These are phyloP conservation scores for Mastomys coucha DNA, from an alignment of 2,113 vertebrate genomes.

Conservation along the genomic window DNA sequence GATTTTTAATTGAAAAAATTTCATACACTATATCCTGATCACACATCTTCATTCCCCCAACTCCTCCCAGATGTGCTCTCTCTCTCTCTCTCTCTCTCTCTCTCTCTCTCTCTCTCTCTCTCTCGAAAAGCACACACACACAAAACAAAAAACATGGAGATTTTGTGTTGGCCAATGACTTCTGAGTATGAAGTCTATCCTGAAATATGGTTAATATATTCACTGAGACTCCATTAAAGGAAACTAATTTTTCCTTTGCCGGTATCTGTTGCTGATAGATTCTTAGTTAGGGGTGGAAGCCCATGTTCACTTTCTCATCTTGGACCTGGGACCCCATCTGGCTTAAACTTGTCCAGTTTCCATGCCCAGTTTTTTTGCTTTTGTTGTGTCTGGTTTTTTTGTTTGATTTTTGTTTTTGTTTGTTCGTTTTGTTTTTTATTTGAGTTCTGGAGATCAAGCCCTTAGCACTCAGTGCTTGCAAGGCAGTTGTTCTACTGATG, in stretches of 20 bases:
- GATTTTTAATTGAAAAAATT: not conserved
- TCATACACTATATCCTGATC: not conserved
- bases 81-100: not conserved
- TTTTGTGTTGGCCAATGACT: not conserved
- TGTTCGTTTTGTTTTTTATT: not conserved
- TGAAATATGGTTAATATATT: too few species aligned
- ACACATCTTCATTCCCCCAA: not conserved
- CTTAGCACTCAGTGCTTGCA: not conserved
- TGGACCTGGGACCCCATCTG: too few species aligned
- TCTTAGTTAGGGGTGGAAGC: too few species aligned
- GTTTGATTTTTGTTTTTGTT: not conserved
- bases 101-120: not conserved
- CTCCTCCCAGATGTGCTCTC: not conserved
- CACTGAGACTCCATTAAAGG: not conserved
- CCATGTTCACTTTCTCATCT: not conserved
- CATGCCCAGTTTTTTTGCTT: not conserved
- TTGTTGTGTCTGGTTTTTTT: not conserved
- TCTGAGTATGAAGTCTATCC: not conserved
- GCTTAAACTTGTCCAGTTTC: not conserved
- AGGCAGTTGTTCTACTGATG: not conserved
- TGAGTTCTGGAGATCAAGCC: not conserved
- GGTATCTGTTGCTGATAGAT: too few species aligned
- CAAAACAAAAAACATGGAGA: not conserved
- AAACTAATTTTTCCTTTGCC: not conserved
- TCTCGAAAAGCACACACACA: not conserved